Conservation (phyloP, 1,140 invertebrate species). For the Eurosta solidaginis region DNA sequence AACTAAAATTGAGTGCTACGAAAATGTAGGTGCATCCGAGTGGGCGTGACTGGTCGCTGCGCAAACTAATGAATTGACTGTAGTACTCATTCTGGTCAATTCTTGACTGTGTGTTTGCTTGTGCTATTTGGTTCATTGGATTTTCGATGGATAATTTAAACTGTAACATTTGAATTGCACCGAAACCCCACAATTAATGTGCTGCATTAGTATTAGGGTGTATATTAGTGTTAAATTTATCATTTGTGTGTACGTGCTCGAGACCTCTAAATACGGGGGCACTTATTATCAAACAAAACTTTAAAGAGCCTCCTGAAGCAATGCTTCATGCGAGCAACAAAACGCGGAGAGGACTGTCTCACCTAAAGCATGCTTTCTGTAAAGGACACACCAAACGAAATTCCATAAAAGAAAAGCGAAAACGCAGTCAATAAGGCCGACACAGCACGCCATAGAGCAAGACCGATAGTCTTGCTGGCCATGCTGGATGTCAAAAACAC, state of each 20-base stretch:
- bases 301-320: too few relatives aligned
- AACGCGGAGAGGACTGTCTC: too few relatives aligned
- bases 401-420: too few relatives aligned
- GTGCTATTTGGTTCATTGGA: background rate
- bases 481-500: too few relatives aligned
- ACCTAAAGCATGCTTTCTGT: too few relatives aligned
- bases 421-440: too few relatives aligned
- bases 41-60: background rate
- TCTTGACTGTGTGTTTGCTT: background rate
- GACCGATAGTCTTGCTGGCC: too few relatives aligned
- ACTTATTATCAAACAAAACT: too few relatives aligned
- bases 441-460: too few relatives aligned
- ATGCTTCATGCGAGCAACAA: too few relatives aligned
- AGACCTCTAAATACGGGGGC: too few relatives aligned
- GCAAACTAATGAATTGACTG: conserved; percentile 25
- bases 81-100: background rate
- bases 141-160: conserved; percentile 11
- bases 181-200: conserved; percentile 9
- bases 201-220: conserved; percentile 25
- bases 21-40: conserved; percentile 13
- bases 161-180: conserved; percentile 3
- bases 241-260: background rate
- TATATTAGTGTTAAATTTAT: background rate
- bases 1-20: background rate
- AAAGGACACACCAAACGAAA: too few relatives aligned